Percentiles rank a stretch among this genome's conserved stretches.
Conservation (phyloP, 2,888 invertebrate species). For the Ectemnius cavifrons region DNA sequence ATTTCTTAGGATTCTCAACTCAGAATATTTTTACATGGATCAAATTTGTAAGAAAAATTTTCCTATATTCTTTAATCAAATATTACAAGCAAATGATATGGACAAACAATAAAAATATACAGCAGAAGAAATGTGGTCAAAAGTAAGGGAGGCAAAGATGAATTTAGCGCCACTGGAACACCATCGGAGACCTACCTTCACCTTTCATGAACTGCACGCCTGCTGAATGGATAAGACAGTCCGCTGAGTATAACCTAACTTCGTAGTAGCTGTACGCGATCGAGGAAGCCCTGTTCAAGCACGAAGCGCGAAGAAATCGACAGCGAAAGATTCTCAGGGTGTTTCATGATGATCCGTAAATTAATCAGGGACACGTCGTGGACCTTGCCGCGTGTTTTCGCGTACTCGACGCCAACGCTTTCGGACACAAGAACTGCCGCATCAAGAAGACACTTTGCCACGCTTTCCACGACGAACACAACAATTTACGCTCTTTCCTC, state of each 20-base stretch:
- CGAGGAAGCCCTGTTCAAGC: neutral
- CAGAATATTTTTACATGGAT: no score
- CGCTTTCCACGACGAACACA: slow-evolving; percentile 40
- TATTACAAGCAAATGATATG: no score
- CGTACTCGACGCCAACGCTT: slow-evolving; percentile 6
- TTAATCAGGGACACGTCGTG: neutral
- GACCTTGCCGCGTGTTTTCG: neutral
- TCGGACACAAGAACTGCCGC: neutral
- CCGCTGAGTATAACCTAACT: slow-evolving; percentile 1
- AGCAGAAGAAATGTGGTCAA: no score
- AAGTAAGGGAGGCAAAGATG: no score
- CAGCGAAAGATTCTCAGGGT: neutral
- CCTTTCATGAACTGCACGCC: neutral
- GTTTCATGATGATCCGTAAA: neutral
- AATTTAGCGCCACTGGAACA: no score
- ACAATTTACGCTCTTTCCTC: slow-evolving; percentile 75
- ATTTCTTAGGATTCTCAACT: no score
- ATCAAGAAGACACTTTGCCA: neutral
- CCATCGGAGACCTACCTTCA: neutral
- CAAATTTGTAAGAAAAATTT: no score
- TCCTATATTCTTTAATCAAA: no score
- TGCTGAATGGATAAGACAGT: neutral
- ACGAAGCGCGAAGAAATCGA: neutral
- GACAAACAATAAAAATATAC: no score
- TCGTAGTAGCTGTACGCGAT: neutral